Evolutionary conservation across 2,888 invertebrate genomes (phyloP).

Genomic region (Mimachlamys varia): DNA sequence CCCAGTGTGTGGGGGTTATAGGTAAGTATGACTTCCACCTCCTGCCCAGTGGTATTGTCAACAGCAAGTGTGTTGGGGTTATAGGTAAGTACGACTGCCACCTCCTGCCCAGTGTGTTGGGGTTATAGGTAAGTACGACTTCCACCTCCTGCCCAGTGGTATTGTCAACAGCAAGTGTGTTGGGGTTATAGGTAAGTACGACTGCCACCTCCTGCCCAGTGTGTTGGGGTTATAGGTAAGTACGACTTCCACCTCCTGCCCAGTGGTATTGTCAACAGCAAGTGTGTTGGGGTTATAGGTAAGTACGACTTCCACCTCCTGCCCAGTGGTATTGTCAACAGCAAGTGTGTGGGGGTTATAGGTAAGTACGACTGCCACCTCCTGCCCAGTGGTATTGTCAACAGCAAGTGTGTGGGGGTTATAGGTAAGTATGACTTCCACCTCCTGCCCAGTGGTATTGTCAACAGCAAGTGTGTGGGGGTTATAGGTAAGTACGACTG

Average conservation of each 20-base stretch:
- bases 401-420: constrained; percentile 93
- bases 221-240: constrained; percentile 94
- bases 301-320: constrained; percentile 97
- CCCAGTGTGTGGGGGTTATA: constrained; percentile 96
- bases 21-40: constrained; percentile 98
- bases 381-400: constrained; percentile 97
- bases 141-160: constrained; percentile 98
- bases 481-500: constrained; percentile 97
- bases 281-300: constrained; percentile 95
- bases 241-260: constrained; percentile 99
- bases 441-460: constrained; percentile 97
- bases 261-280: constrained; percentile 96
- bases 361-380: constrained; percentile 98
- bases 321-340: constrained; percentile 97
- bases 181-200: constrained; percentile 95
- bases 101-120: constrained; percentile 96
- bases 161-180: constrained; percentile 95
- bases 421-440: constrained; percentile 98
- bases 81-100: constrained; percentile 98
- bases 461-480: constrained; percentile 94
- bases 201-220: constrained; percentile 98
- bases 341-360: constrained; percentile 94
- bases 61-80: constrained; percentile 93
- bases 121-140: constrained; percentile 96
- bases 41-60: constrained; percentile 97